Evolutionary conservation across 2,797 vertebrate species (phyloP).

Genomic region (Agapornis canus): DNA sequence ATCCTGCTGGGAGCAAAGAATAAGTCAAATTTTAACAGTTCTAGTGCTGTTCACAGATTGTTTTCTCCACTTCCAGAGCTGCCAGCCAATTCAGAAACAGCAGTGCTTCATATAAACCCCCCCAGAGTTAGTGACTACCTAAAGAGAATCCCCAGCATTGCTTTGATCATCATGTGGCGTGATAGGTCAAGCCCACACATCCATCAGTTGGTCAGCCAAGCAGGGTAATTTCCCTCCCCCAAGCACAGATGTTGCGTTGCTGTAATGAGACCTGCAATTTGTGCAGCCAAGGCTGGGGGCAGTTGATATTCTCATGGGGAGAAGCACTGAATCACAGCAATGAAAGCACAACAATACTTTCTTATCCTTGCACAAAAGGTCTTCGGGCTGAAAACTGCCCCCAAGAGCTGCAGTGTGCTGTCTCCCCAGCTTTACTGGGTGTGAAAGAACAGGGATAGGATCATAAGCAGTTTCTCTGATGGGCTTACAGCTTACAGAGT

Average conservation of each 20-base stretch:
- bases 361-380: not conserved
- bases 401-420: not conserved
- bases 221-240: not conserved
- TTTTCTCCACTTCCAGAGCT: not conserved
- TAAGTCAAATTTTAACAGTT: not conserved
- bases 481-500: rapidly evolving
- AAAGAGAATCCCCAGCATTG: not conserved
- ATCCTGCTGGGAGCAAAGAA: not conserved
- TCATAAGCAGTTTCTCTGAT: not conserved
- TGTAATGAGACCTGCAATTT: not conserved
- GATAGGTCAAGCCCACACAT: not conserved
- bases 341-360: rapidly evolving
- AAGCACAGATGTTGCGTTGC: not conserved
- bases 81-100: not conserved
- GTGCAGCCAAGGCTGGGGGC: not conserved
- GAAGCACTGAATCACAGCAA: not conserved
- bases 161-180: rapidly evolving
- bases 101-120: not conserved
- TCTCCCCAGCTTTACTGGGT: not conserved
- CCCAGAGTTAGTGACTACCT: not conserved
- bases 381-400: rapidly evolving
- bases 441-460: not conserved
- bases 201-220: not conserved
- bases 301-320: not conserved
- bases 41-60: not conserved